phyloP scores from a whole-genome alignment of 1,140 invertebrate genomes.

The Bursaphelenchus mucronatus region DNA sequence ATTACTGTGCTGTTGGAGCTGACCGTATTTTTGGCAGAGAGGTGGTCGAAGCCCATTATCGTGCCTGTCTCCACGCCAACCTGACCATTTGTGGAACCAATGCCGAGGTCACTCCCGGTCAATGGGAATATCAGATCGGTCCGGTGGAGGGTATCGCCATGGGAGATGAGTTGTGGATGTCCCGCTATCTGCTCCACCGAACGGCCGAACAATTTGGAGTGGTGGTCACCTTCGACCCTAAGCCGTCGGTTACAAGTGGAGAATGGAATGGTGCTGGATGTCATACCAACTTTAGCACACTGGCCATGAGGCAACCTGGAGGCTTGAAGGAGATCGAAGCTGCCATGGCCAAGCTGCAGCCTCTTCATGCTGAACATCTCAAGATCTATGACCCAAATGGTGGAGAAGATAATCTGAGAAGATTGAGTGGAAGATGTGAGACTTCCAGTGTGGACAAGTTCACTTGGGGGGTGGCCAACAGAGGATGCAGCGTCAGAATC shows the following conservation, averaged over 20 bases:
- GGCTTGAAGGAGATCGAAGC: constrained; percentile 41
- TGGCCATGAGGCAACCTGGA: constrained; percentile 75
- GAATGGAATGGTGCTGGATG: constrained; percentile 87
- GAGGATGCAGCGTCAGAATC: constrained; percentile 44
- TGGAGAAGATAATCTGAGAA: constrained; percentile 74
- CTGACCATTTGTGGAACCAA: constrained; percentile 80
- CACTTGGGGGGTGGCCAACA: constrained; percentile 65
- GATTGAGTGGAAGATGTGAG: constrained; percentile 76
- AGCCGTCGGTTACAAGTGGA: constrained; percentile 67
- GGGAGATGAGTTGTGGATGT: constrained; percentile 83
- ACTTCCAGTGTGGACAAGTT: constrained; percentile 80
- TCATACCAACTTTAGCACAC: constrained; percentile 80
- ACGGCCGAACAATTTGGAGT: constrained; percentile 84
- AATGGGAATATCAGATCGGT: constrained; percentile 63
- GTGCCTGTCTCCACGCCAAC: constrained; percentile 76
- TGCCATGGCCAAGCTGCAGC: constrained; percentile 32
- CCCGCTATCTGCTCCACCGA: constrained; percentile 75
- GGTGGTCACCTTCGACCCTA: constrained; percentile 78
- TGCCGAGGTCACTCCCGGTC: constrained; percentile 63
- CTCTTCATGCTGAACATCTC: constrained; percentile 68
- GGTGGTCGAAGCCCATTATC: constrained; percentile 78
- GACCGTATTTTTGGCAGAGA: constrained; percentile 84
- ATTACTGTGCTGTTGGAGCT: constrained; percentile 89
- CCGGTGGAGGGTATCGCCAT: constrained; percentile 73
- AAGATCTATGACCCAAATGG: constrained; percentile 78